Percentiles rank a stretch among this genome's conserved stretches.
Evolutionary conservation across 1,140 invertebrate genomes (phyloP).

Genomic region (Solenopsis invicta): DNA sequence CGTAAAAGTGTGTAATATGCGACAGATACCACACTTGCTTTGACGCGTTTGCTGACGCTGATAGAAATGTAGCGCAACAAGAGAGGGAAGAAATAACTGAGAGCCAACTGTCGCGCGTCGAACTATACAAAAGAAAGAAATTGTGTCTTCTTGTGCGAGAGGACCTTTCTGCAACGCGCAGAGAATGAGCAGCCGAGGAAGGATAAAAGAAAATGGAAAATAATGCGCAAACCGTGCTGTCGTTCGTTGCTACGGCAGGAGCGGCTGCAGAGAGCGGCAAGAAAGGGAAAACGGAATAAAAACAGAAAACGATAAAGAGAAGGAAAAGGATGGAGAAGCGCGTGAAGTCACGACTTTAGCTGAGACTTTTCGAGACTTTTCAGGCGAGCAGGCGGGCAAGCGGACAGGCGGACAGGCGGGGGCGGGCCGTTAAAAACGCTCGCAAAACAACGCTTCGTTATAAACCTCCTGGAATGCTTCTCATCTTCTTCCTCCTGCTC

Average conservation of each 20-base stretch:
- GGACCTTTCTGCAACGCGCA: background rate
- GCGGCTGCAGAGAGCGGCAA: slow-evolving; percentile 21
- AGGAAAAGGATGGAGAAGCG: slow-evolving; percentile 70
- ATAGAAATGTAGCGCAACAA: background rate
- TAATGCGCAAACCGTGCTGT: slow-evolving; percentile 75
- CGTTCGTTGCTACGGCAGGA: background rate
- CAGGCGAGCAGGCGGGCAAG: slow-evolving; percentile 55
- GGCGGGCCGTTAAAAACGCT: slow-evolving; percentile 80
- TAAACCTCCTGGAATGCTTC: slow-evolving; percentile 73
- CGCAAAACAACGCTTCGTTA: slow-evolving; percentile 81
- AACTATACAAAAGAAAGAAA: slow-evolving; percentile 44
- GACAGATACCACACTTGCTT: slow-evolving; percentile 12
- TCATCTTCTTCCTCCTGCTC: slow-evolving; percentile 38
- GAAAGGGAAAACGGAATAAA: slow-evolving; percentile 27
- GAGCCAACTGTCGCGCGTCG: slow-evolving; percentile 37
- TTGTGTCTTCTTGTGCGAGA: slow-evolving; percentile 16
- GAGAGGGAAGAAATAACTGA: slow-evolving; percentile 5
- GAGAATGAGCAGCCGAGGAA: slow-evolving; percentile 62
- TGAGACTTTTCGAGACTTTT: slow-evolving; percentile 81
- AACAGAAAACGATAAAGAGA: slow-evolving; percentile 39
- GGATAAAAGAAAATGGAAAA: slow-evolving; percentile 81
- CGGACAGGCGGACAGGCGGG: slow-evolving; percentile 54
- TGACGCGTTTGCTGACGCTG: background rate
- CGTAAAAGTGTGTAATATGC: slow-evolving; percentile 21
- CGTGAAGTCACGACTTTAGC: slow-evolving; percentile 79